Conservation (phyloP, 1,140 invertebrate genomes). For the Lepidurus arcticus region DNA sequence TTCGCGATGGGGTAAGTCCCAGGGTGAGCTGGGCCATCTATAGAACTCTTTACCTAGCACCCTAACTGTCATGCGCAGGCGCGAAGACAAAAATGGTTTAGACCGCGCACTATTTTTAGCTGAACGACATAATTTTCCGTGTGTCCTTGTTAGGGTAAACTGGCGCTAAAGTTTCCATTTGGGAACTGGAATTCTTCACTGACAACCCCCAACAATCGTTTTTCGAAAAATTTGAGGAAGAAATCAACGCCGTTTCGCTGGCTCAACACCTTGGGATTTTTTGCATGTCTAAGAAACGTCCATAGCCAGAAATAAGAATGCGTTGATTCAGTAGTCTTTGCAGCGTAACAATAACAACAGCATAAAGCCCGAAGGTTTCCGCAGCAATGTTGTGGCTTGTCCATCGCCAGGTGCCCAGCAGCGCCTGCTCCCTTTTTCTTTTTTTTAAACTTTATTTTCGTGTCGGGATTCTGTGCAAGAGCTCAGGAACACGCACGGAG, state of each 20-base stretch:
- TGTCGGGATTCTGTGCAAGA: background rate
- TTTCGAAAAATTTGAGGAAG: background rate
- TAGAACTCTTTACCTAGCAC: background rate
- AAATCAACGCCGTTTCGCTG: too few relatives aligned
- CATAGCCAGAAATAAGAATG: too few relatives aligned
- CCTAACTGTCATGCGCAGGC: background rate
- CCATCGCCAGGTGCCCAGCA: background rate
- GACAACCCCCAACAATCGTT: background rate
- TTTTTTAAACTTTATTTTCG: conserved; percentile 7
- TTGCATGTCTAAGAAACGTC: too few relatives aligned
- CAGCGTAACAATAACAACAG: background rate
- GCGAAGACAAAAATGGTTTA: background rate
- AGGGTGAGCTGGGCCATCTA: background rate
- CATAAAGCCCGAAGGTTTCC: background rate
- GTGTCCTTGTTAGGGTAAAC: conserved; percentile 1
- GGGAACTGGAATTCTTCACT: background rate
- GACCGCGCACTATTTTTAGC: background rate
- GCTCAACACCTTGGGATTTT: too few relatives aligned
- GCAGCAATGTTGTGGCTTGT: background rate
- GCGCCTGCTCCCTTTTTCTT: background rate
- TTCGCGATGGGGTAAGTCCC: conserved; percentile 17
- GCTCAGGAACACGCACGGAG: background rate
- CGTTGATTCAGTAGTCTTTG: too few relatives aligned
- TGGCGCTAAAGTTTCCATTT: background rate
- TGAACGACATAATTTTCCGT: background rate